Evolutionary conservation across 2,888 invertebrate genomes (phyloP), one percentile per base, ranked within the genome.

Genomic region (Stenolophus ochropezus): DNA sequence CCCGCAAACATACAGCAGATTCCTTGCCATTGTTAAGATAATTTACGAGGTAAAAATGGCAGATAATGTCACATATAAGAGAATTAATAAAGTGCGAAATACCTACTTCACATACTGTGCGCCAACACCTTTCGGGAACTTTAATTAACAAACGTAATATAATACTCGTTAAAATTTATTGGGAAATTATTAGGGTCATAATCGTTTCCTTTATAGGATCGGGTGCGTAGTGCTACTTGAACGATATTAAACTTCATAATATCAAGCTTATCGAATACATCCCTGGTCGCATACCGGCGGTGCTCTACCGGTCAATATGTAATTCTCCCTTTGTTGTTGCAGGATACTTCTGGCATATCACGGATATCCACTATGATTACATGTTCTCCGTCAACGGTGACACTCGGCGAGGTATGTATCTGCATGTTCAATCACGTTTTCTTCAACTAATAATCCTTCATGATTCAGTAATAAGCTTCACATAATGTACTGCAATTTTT

Each of bases 271-370:
- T 58, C 76, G 53, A 33, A 58, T 74, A 33, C 58, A 69, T 33
- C 65, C 11, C 5, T 33, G 33, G 33, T 18, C 49, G n/a, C 71
- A 49, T 71, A 49, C 42, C 61, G 6, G 23, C 23, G 8, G 11
- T 4, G 51, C 3, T n/a, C 18, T 20, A 11, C 74, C 18, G 25
- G 42, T 53, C 74, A 74, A 20, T 58, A 25, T 42, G 14, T 47
- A 82, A 83, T 84, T 85, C 33, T 4, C 18, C 8, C 42, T 69
- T 85, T 83, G 87, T 90, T 91, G 89, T 95, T 94, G 1, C 94
- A 97, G 97, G 97, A 86, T 96, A 95, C 89, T 97, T 97, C 90
- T 97, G 97, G 97, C 97, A 97, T 90, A 96, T 97, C 87, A 96
- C 97, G 84, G 97, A 97, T 89, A 93, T 97, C 86, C 97, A 97